Percentiles rank a stretch among this genome's conserved stretches.
These are phyloP conservation scores for Girardia tigrina DNA, from an alignment of 2,888 invertebrate species.

Conservation along the genomic window DNA sequence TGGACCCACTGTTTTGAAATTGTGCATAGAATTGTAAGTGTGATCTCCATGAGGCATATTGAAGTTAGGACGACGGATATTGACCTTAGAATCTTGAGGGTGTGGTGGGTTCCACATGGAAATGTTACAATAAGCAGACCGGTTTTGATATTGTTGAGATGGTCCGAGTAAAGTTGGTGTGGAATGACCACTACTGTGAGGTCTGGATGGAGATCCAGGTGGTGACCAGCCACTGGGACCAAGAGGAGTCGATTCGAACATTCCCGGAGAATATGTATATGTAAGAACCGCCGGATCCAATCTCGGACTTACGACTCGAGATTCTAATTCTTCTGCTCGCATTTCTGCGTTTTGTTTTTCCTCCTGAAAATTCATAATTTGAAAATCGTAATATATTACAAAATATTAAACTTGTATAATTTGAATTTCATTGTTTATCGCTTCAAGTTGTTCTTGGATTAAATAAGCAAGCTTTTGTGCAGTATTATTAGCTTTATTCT, in stretches of 20 bases:
- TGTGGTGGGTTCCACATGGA: background rate
- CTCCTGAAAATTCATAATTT: constrained; percentile 57
- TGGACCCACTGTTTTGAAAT: background rate
- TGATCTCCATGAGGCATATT: background rate
- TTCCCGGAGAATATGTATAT: background rate
- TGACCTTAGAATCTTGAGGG: background rate
- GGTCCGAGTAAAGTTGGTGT: background rate
- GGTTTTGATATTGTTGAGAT: background rate
- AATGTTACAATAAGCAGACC: background rate
- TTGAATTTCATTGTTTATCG: constrained; percentile 91
- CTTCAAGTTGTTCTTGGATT: constrained; percentile 96
- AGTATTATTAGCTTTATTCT: background rate
- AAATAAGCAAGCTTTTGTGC: constrained; percentile 92
- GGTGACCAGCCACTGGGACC: constrained; percentile 2
- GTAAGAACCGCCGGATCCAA: background rate
- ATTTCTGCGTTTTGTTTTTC: constrained; percentile 75
- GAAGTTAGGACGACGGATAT: background rate
- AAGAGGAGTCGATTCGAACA: background rate
- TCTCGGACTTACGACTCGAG: constrained; percentile 61
- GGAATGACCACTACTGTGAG: constrained; percentile 1
- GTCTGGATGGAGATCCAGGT: background rate
- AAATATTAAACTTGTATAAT: constrained; percentile 54
- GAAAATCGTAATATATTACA: constrained; percentile 12
- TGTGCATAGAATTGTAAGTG: background rate
- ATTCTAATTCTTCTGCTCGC: constrained; percentile 87